Percentiles rank a stretch among this genome's conserved stretches.
phyloP scores from a whole-genome alignment of 2,888 invertebrate species.

The Carabus problematicus region DNA sequence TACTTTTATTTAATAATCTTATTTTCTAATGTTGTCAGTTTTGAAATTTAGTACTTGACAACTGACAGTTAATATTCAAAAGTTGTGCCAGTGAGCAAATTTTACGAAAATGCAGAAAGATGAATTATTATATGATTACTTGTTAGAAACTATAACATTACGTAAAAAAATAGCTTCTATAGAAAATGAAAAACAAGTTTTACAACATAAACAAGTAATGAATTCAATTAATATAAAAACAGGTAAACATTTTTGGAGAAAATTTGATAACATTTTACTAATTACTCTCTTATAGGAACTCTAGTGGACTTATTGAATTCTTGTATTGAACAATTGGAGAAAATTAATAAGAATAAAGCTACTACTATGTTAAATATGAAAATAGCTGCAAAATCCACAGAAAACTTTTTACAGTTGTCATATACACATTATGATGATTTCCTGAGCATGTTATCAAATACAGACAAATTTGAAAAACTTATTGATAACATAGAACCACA shows the following conservation, averaged over 20 bases:
- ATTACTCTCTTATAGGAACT: conserved; percentile 10
- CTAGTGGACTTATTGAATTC: conserved; percentile 14
- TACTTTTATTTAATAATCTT: too few species aligned
- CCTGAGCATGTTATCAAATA: conserved; percentile 11
- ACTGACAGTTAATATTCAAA: conserved; percentile 16
- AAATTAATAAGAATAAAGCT: conserved; percentile 26
- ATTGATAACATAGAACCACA: background rate
- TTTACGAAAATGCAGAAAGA: conserved; percentile 19
- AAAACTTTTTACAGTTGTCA: conserved; percentile 22
- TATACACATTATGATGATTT: conserved; percentile 31
- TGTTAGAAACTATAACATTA: conserved; percentile 8
- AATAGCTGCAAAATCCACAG: background rate
- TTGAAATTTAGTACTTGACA: too few species aligned
- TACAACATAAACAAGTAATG: conserved; percentile 14
- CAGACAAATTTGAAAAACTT: conserved; percentile 20
- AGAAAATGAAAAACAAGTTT: conserved; percentile 11
- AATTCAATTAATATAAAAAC: background rate
- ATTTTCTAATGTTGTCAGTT: too few species aligned
- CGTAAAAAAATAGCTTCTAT: conserved; percentile 6
- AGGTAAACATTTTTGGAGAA: background rate
- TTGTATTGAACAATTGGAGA: conserved; percentile 29
- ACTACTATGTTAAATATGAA: conserved; percentile 9
- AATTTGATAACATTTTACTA: too few species aligned
- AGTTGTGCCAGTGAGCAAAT: background rate
- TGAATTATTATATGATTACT: conserved; percentile 16